phyloP scores from a whole-genome alignment of 2,888 invertebrate species.

The Sphinx pinastri region DNA sequence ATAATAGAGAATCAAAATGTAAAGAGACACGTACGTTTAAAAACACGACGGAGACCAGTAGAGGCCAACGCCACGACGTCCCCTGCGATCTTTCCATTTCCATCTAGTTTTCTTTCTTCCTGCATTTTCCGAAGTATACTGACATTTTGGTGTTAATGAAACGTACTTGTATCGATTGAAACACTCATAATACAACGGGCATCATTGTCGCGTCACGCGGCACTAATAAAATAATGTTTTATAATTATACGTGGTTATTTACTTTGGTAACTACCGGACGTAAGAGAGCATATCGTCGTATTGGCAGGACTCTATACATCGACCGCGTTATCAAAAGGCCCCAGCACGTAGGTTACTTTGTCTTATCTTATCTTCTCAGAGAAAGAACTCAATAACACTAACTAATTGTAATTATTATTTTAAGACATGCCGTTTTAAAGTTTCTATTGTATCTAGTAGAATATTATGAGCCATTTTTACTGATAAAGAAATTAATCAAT shows the following conservation, averaged over 20 bases:
- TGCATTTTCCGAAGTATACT: conserved; percentile 50
- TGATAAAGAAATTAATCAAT: conserved; percentile 18
- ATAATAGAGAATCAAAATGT: background rate
- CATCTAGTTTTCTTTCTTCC: conserved; percentile 61
- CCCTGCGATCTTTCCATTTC: conserved; percentile 60
- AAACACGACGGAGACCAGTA: conserved; percentile 67
- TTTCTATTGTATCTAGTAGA: conserved; percentile 30
- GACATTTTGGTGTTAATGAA: conserved; percentile 35
- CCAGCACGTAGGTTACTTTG: conserved; percentile 68
- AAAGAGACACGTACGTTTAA: conserved; percentile 67
- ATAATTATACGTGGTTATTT: conserved; percentile 27
- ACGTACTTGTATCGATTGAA: conserved; percentile 32
- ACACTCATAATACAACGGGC: conserved; percentile 34
- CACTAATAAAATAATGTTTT: conserved; percentile 10
- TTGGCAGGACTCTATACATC: conserved; percentile 70
- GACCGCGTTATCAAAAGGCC: conserved; percentile 69
- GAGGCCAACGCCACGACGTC: conserved; percentile 73
- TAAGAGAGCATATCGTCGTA: conserved; percentile 69
- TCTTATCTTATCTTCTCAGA: conserved; percentile 74
- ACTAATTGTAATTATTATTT: conserved; percentile 34
- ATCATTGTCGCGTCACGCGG: conserved; percentile 27
- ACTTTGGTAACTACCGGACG: conserved; percentile 45
- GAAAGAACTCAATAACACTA: conserved; percentile 58
- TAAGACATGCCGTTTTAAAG: conserved; percentile 28
- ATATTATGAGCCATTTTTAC: background rate